A percentile compares a stretch with the other conserved stretches of the same genome.
Evolutionary conservation across 2,797 vertebrate species (phyloP).

Genomic region (Clarias fuscus): DNA sequence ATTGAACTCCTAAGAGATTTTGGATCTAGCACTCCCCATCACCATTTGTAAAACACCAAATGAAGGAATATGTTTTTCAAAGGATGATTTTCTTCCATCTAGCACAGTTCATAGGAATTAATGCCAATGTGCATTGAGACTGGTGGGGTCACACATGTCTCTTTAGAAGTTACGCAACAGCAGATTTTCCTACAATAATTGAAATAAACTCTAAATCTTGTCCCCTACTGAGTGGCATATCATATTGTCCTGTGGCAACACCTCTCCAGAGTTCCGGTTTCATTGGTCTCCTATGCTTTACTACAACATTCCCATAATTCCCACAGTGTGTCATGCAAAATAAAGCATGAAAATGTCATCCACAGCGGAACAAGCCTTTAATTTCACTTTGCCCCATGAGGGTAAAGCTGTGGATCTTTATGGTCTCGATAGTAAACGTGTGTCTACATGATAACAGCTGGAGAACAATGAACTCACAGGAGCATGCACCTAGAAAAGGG

Average conservation of each 20-base stretch:
- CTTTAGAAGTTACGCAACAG: not conserved
- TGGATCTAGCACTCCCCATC: not conserved
- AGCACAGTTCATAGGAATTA: not conserved
- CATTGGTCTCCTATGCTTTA: not conserved
- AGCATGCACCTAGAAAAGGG: slow-evolving; percentile 54
- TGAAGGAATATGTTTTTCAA: not conserved
- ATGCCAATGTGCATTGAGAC: not conserved
- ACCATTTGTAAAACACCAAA: not conserved
- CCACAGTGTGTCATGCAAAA: slow-evolving; percentile 21
- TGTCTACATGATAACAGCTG: slow-evolving; percentile 54
- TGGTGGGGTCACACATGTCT: not conserved
- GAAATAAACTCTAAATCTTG: not conserved
- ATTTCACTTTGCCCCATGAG: slow-evolving; percentile 25
- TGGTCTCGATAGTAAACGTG: slow-evolving; percentile 36
- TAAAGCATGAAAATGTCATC: slow-evolving; percentile 39
- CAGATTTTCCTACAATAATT: not conserved
- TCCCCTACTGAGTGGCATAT: slow-evolving; percentile 21
- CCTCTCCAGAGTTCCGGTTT: slow-evolving; percentile 12
- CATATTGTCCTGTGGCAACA: slow-evolving; percentile 16
- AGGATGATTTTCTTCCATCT: not conserved
- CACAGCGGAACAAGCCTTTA: slow-evolving; percentile 19
- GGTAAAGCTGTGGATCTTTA: slow-evolving; percentile 12
- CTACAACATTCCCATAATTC: slow-evolving; percentile 21
- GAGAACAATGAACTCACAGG: slow-evolving; percentile 59
- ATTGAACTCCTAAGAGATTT: not conserved